A percentile compares a stretch with the other conserved stretches of the same genome.
phyloP scores from a whole-genome alignment of 2,888 invertebrate species.

The Nipponacmea schrenckii region DNA sequence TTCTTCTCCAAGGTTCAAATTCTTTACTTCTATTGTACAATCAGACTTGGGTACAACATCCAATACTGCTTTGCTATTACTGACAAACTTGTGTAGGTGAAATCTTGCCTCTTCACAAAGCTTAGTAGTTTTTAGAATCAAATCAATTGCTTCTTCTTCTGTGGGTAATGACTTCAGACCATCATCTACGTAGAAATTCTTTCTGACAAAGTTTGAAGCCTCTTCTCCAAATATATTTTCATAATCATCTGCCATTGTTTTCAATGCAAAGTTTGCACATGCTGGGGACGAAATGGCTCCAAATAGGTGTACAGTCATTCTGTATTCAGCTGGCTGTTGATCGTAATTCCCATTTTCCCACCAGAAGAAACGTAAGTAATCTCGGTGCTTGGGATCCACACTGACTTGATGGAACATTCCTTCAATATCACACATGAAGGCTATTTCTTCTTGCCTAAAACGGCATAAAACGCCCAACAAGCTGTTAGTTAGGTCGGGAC shows the following conservation, averaged over 20 bases:
- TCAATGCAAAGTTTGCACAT: conserved; percentile 11
- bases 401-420: conserved; percentile 31
- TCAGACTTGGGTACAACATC: conserved; percentile 15
- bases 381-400: conserved; percentile 25
- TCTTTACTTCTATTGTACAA: neutral
- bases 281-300: conserved; percentile 1
- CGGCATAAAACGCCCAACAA: conserved; percentile 35
- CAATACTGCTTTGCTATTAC: conserved; percentile 19
- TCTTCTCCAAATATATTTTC: neutral
- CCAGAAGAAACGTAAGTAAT: conserved; percentile 33
- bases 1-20: conserved; percentile 8
- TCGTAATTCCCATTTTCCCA: conserved; percentile 19
- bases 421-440: conserved; percentile 34
- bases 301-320: conserved; percentile 15
- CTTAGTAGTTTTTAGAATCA: conserved; percentile 14
- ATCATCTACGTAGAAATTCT: conserved; percentile 30
- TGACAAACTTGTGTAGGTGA: conserved; percentile 20
- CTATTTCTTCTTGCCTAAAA: conserved; percentile 34
- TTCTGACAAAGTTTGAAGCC: conserved; percentile 6
- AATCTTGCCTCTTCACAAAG: conserved; percentile 17
- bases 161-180: conserved; percentile 26
- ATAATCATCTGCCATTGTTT: conserved; percentile 1
- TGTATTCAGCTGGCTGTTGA: neutral
- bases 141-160: conserved; percentile 10
- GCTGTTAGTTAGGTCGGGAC: conserved; percentile 39